These are phyloP conservation scores for Bostrychus sinensis DNA, from an alignment of 2,113 vertebrate genomes.

Conservation along the genomic window DNA sequence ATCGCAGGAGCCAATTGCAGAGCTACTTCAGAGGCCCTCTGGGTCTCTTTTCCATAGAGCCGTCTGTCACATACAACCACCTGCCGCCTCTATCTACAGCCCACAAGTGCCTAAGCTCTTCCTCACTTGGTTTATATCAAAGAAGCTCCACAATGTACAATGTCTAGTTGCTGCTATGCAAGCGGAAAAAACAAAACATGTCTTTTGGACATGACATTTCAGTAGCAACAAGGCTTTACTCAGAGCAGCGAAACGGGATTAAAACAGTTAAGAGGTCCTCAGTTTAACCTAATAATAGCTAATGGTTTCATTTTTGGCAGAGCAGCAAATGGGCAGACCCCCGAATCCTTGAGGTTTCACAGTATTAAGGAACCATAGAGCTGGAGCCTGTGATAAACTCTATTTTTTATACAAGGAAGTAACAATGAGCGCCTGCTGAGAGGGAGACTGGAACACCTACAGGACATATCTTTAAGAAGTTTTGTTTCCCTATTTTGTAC, in stretches of 20 bases:
- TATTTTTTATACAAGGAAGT: slow-evolving; percentile 44
- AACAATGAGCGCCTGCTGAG: slow-evolving; percentile 63
- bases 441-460: slow-evolving; percentile 29
- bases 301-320: slow-evolving; percentile 46
- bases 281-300: slow-evolving; percentile 51
- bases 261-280: slow-evolving; percentile 27
- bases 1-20: slow-evolving; percentile 49
- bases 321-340: slow-evolving; percentile 31
- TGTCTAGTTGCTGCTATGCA: slow-evolving; percentile 56
- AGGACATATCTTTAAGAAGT: slow-evolving; percentile 10
- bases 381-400: slow-evolving; percentile 32
- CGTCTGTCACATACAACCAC: slow-evolving; percentile 73
- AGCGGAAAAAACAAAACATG: slow-evolving; percentile 29
- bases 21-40: slow-evolving; percentile 66
- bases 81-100: slow-evolving; percentile 61
- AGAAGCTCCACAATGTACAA: slow-evolving; percentile 36
- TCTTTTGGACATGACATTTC: slow-evolving; percentile 25
- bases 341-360: slow-evolving; percentile 38
- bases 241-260: slow-evolving; percentile 21
- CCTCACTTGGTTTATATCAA: slow-evolving; percentile 55
- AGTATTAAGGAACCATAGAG: slow-evolving; percentile 26
- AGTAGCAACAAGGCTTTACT: slow-evolving; percentile 22
- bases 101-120: slow-evolving; percentile 54
- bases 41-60: slow-evolving; percentile 68
- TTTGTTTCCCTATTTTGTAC: not conserved